phyloP scores from a whole-genome alignment of 2,888 invertebrate genomes.

The Oscheius sp. region DNA sequence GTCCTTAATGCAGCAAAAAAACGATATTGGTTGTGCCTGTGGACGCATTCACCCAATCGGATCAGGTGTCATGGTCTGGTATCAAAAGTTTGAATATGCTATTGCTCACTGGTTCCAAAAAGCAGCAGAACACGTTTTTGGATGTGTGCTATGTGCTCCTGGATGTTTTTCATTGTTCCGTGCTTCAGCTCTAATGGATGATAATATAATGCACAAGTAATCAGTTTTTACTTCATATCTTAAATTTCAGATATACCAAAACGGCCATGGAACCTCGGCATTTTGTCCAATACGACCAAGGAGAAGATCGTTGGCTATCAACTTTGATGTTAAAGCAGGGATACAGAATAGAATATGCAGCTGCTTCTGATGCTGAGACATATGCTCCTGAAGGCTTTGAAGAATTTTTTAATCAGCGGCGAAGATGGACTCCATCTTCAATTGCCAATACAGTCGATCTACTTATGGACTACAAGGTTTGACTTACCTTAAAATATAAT shows the following conservation, averaged over 20 bases:
- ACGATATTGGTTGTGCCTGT: conserved; percentile 83
- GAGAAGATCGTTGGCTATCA: conserved; percentile 74
- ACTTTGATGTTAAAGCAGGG: conserved; percentile 73
- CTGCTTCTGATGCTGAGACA: conserved; percentile 72
- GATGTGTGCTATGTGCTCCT: conserved; percentile 88
- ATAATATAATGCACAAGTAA: conserved; percentile 83
- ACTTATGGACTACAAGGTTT: conserved; percentile 68
- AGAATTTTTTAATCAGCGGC: conserved; percentile 70
- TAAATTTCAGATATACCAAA: conserved; percentile 81
- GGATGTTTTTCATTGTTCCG: conserved; percentile 86
- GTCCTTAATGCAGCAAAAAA: conserved; percentile 85
- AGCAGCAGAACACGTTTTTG: conserved; percentile 87
- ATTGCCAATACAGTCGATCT: conserved; percentile 70
- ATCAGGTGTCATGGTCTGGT: conserved; percentile 83
- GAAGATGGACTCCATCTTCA: conserved; percentile 70
- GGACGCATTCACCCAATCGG: conserved; percentile 89
- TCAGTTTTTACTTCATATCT: conserved; percentile 72
- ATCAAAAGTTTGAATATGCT: conserved; percentile 88
- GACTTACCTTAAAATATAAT: background rate
- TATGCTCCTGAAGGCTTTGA: conserved; percentile 71
- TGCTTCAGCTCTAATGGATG: conserved; percentile 87
- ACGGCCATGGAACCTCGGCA: conserved; percentile 79
- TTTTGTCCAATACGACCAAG: conserved; percentile 91
- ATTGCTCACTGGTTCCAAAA: conserved; percentile 93
- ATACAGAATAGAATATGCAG: conserved; percentile 72